These are phyloP conservation scores for Xestia ashworthii DNA, from an alignment of 2,888 invertebrate genomes.

Conservation along the genomic window DNA sequence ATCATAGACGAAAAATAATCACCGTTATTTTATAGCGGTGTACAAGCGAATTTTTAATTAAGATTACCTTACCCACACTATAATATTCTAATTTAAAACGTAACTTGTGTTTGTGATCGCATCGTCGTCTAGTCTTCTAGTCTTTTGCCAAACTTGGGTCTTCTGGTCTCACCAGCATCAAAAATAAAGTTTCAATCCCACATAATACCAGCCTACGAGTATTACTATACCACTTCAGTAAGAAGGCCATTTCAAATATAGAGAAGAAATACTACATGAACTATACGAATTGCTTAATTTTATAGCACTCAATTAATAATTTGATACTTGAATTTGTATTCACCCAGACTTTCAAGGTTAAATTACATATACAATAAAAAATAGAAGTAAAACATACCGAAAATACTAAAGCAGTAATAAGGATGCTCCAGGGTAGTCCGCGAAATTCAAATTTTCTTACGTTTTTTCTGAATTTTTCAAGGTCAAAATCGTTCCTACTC, in stretches of 20 bases:
- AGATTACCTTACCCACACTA: not conserved
- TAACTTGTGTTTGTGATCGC: not conserved
- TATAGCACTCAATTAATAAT: not conserved
- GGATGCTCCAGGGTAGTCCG: no score
- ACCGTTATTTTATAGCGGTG: conserved; percentile 62
- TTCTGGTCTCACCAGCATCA: conserved; percentile 23
- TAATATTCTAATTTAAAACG: conserved; percentile 4
- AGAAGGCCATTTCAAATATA: not conserved
- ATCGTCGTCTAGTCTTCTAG: not conserved
- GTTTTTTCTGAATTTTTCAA: no score
- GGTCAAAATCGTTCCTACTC: no score
- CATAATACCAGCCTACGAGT: not conserved
- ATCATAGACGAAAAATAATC: not conserved
- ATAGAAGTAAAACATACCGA: not conserved
- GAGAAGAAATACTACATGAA: not conserved
- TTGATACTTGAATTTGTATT: conserved; percentile 6
- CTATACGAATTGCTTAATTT: not conserved
- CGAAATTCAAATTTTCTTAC: no score
- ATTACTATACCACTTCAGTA: not conserved
- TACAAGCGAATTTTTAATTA: conserved; percentile 15
- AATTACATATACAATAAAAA: no score
- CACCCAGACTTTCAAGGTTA: not conserved
- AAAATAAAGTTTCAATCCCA: not conserved
- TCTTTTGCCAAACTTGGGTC: not conserved
- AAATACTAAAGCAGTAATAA: not conserved